Conservation (phyloP, 2,888 invertebrate species). For the Pseudococcus jackbeardsleyi region DNA sequence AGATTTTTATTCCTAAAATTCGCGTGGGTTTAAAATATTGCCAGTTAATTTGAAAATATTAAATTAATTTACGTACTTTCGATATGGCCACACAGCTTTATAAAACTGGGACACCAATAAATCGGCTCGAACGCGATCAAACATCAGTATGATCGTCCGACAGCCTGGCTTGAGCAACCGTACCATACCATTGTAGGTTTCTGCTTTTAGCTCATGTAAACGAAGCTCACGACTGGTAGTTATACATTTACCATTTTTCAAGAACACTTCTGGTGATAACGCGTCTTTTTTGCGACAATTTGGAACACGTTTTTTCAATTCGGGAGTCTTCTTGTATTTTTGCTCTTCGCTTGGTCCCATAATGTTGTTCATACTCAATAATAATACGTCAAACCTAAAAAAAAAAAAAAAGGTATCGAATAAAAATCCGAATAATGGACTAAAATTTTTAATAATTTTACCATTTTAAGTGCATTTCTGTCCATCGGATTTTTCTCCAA, state of each 20-base stretch:
- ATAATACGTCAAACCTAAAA: conserved; percentile 38
- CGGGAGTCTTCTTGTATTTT: conserved; percentile 52
- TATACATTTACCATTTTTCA: conserved; percentile 63
- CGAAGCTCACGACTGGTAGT: conserved; percentile 74
- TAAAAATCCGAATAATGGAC: neutral
- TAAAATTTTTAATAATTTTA: conserved; percentile 55
- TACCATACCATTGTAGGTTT: conserved; percentile 95
- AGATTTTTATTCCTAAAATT: conserved; percentile 90
- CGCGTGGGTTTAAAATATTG: neutral
- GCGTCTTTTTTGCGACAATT: conserved; percentile 41
- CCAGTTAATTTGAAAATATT: neutral
- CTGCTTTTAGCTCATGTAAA: conserved; percentile 92
- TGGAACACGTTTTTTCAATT: conserved; percentile 58
- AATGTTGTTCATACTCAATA: conserved; percentile 5
- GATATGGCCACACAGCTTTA: conserved; percentile 93
- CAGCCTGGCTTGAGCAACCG: conserved; percentile 94
- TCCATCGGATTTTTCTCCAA: conserved; percentile 59
- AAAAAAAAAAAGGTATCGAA: neutral
- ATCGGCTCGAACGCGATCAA: conserved; percentile 89
- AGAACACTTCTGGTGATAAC: conserved; percentile 52
- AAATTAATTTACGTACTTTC: conserved; percentile 78
- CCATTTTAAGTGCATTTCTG: conserved; percentile 20
- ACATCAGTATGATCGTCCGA: conserved; percentile 89
- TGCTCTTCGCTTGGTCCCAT: conserved; percentile 33
- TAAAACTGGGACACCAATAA: conserved; percentile 92